Evolutionary conservation across 2,888 invertebrate genomes (phyloP).

Genomic region (Pheosia tremula): DNA sequence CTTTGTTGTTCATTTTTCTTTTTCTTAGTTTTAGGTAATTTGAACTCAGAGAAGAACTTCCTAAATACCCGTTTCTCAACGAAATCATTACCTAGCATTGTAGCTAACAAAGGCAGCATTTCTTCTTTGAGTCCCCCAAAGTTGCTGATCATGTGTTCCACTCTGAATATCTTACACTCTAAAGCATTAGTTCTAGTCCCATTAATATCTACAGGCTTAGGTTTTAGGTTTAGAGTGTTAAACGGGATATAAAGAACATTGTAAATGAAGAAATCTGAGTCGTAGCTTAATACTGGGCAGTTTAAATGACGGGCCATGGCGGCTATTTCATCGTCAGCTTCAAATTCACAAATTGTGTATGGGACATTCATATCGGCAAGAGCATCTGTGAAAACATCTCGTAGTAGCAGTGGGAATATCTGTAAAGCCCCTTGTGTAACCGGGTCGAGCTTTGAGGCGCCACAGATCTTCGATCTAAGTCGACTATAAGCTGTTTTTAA

Average conservation of each 20-base stretch:
- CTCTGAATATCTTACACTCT: slow-evolving; percentile 89
- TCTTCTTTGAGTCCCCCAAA: slow-evolving; percentile 87
- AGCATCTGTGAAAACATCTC: slow-evolving; percentile 90
- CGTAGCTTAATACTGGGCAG: slow-evolving; percentile 95
- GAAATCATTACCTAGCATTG: slow-evolving; percentile 95
- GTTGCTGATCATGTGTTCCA: slow-evolving; percentile 87
- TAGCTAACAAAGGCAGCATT: slow-evolving; percentile 91
- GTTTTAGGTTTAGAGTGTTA: slow-evolving; percentile 85
- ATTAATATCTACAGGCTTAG: slow-evolving; percentile 52
- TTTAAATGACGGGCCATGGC: slow-evolving; percentile 90
- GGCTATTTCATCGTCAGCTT: slow-evolving; percentile 96
- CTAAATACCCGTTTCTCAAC: slow-evolving; percentile 87
- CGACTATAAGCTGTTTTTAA: slow-evolving; percentile 86
- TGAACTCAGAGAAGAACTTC: slow-evolving; percentile 88
- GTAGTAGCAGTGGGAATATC: slow-evolving; percentile 90
- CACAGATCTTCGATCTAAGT: slow-evolving; percentile 84
- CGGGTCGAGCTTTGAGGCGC: slow-evolving; percentile 83
- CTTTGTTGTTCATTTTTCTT: slow-evolving; percentile 86
- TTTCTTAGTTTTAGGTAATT: slow-evolving; percentile 81
- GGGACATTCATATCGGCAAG: slow-evolving; percentile 86
- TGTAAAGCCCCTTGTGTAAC: slow-evolving; percentile 79
- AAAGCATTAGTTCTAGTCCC: slow-evolving; percentile 69
- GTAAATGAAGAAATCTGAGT: slow-evolving; percentile 97
- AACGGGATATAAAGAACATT: slow-evolving; percentile 93
- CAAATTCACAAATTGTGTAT: slow-evolving; percentile 91